A percentile compares a stretch with the other conserved stretches of the same genome.
Conservation (phyloP, 2,113 vertebrate genomes). For the Toxostoma redivivum region DNA sequence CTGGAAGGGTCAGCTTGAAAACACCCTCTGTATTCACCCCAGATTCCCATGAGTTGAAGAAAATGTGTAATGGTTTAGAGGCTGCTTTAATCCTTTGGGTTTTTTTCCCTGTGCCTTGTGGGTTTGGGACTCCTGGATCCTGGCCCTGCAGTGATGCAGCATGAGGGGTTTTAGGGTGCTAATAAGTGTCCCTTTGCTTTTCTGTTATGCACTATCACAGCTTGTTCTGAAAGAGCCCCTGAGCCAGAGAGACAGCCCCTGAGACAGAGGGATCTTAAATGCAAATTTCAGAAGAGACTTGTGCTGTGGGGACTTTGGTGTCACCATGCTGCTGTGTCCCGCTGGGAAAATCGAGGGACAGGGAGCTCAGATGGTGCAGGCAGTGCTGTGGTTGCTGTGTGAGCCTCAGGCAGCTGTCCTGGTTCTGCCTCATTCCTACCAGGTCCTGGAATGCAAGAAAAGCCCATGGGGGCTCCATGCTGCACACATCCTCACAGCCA, state of each 20-base stretch:
- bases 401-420: background rate
- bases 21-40: background rate
- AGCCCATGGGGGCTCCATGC: fast-evolving
- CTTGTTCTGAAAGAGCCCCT: background rate
- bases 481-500: background rate
- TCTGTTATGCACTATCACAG: background rate
- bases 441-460: background rate
- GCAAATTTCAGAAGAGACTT: background rate
- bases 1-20: background rate
- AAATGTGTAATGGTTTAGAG: background rate
- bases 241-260: background rate
- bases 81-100: background rate
- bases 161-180: background rate
- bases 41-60: background rate
- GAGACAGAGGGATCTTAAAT: background rate
- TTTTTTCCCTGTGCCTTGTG: background rate
- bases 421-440: background rate
- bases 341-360: background rate
- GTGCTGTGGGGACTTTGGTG: background rate
- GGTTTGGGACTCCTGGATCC: background rate
- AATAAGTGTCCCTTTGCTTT: background rate
- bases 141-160: background rate
- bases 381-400: background rate
- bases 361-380: background rate
- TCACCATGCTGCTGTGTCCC: background rate